These are phyloP conservation scores for Geothlypis trichas DNA, from an alignment of 2,113 vertebrate species.

Conservation along the genomic window DNA sequence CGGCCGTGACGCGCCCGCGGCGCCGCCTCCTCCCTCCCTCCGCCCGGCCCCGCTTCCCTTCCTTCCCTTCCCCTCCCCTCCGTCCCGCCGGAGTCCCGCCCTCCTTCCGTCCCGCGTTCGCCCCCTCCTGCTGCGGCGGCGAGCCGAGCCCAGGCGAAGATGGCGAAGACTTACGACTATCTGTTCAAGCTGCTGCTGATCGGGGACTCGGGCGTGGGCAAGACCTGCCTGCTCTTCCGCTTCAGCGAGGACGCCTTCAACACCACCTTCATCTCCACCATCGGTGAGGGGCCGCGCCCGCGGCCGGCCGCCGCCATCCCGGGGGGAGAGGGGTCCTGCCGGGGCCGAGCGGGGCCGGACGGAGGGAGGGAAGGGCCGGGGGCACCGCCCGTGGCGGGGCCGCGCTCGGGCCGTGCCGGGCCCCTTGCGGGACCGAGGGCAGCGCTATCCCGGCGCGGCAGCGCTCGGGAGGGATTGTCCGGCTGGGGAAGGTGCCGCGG, in stretches of 20 bases:
- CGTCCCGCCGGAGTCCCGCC: neutral
- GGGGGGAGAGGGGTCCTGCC: neutral
- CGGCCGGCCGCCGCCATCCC: neutral
- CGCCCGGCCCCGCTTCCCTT: neutral
- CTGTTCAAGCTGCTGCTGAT: slow-evolving; percentile 98
- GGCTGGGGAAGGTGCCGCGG: neutral
- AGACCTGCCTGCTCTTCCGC: slow-evolving; percentile 85
- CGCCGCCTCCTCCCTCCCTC: neutral
- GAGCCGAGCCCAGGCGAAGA: slow-evolving; percentile 73
- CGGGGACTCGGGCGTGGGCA: slow-evolving; percentile 92
- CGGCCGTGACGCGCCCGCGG: neutral
- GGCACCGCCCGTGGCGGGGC: neutral
- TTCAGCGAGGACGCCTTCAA: slow-evolving; percentile 96
- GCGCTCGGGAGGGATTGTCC: neutral
- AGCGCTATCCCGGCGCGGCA: neutral
- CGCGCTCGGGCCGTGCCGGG: neutral
- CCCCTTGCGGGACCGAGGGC: neutral
- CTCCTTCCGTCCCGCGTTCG: neutral
- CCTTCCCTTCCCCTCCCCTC: too few species aligned
- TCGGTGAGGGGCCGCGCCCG: slow-evolving; percentile 67
- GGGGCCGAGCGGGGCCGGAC: neutral
- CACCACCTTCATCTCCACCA: slow-evolving; percentile 92
- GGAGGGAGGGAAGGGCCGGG: neutral
- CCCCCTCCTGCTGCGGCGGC: slow-evolving; percentile 16
- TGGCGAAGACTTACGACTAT: slow-evolving; percentile 98